Base-by-base conservation (phyloP, 2,797 vertebrate species). In the Rhinoraja longicauda region DNA sequence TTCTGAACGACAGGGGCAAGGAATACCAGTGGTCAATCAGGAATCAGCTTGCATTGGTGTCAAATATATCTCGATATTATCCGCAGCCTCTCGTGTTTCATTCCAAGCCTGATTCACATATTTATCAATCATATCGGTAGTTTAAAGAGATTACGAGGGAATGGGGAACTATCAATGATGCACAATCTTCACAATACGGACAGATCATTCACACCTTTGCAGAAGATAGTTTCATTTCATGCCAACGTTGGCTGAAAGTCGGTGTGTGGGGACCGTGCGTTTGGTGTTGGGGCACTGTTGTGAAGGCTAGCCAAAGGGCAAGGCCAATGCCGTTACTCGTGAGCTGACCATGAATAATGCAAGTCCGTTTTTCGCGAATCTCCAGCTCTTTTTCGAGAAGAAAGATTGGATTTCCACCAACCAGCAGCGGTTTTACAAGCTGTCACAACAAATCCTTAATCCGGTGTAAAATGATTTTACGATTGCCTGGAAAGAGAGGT, bases 31-130 rank as follows among this genome's bases (percentile, higher is more conserved):
- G 94, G 94, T 94, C 95, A 95, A 94, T 95, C 95, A 95, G 95
- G 93, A 93, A 93, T 77, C 81, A 77, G 93, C 93, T 95, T 94
- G 94, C 93, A 95, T 72, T 88, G 93, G 93, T 94, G 95, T 94
- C 94, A 96, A 95, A 96, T 96, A 96, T 95, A 97, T 95, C 96
- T 97, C 95, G 95, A 94, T 94, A 81, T 96, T 96, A 93, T 96
- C 94, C 95, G 94, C 94, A 94, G 95, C 93, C 94, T 93, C 94
- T 94, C 94, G 73, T 9, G 93, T 96, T 96, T 93, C 94, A 93
- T 93, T 93, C 93, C 59, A 92, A 64, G 93, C 93, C 73, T 76
- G 93, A 77, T 57, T 93, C 90, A 92, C 90, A 91, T 75, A 92
- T 53, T 75, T 75, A n/a, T 32, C 84, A 67, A 82, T 57, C 24